phyloP scores from a whole-genome alignment of 2,888 invertebrate genomes.

The Mayetiola destructor region DNA sequence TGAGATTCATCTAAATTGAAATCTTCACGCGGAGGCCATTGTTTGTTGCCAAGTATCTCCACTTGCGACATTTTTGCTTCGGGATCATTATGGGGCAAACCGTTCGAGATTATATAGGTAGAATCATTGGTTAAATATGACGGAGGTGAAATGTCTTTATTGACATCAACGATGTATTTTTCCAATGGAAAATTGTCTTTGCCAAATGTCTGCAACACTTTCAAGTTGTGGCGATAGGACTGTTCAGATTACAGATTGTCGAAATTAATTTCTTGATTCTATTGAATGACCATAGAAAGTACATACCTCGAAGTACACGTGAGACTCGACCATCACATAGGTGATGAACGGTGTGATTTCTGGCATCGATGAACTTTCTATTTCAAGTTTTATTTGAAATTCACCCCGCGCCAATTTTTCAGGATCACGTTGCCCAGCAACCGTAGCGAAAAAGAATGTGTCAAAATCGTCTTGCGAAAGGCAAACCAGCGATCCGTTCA shows the following conservation, averaged over 20 bases:
- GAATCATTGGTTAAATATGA: slow-evolving; percentile 6
- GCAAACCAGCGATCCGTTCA: slow-evolving; percentile 12
- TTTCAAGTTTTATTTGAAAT: slow-evolving; percentile 13
- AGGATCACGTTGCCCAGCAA: slow-evolving; percentile 9
- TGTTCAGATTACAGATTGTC: not conserved
- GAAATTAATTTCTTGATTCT: not conserved
- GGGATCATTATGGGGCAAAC: not conserved
- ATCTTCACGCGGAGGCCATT: slow-evolving; percentile 37
- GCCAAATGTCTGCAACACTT: slow-evolving; percentile 41
- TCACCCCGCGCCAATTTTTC: slow-evolving; percentile 12
- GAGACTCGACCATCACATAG: slow-evolving; percentile 3
- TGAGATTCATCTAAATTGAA: slow-evolving; percentile 49
- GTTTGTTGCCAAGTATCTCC: not conserved
- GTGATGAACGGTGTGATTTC: not conserved
- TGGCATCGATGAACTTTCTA: not conserved
- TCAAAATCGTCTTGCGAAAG: slow-evolving; percentile 5
- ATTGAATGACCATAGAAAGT: not conserved
- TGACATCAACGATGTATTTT: slow-evolving; percentile 45
- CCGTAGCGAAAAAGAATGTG: slow-evolving; percentile 12
- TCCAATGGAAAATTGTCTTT: slow-evolving; percentile 44
- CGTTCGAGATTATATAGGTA: not conserved
- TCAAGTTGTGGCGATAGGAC: slow-evolving; percentile 51
- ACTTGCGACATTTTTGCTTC: not conserved
- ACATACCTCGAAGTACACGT: slow-evolving; percentile 13
- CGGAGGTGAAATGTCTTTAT: slow-evolving; percentile 23